Base-by-base conservation (phyloP, 2,888 invertebrate genomes). In the Eumacrocentrus americanus region DNA sequence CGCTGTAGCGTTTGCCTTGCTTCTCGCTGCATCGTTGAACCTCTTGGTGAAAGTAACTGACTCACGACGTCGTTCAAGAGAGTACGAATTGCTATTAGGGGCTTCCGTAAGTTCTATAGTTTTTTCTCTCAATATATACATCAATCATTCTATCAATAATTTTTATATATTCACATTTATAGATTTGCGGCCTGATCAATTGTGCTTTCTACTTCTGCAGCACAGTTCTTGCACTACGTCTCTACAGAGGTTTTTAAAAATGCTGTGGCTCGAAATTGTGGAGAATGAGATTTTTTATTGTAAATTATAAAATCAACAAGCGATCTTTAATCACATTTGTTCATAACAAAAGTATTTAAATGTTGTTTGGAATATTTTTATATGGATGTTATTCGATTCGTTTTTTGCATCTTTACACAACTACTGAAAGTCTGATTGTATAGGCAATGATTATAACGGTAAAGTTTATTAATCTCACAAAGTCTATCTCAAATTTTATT, bases 1-100 rank as follows among this genome's bases (percentile, higher is more conserved):
- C 70, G 84, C 88, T 5, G 81, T 91, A 60, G 93, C 89, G 2
- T 91, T 88, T 70, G 82, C 91, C 56, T 81, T 94, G 58, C 85
- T 91, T 67, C 78, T 94, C 50, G 86, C 89, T 53, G 89, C 91
- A 3, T 88, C 90, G 5, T 78, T 90, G 47, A 86, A 87, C 1
- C 83, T 92, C 34, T 75, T 93, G 11, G 84, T 91, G 44, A 86
- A 88, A 75, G 83, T 91, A 11, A 87, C 87, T 67, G 67, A 72
- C 16, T 40, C 55, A 7, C 42, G 58, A 7, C 18, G 38, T 18
- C 50, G 57, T 12, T 6, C 11, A 20, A 22, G 52, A 6, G 79
- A 84, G 47, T 88, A 89, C 69, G 89, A 91, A 59, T 82, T 87
- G 0, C 86, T 87, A 71, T 83, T 91, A 77, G 89, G 89, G 14